Evolutionary conservation across 2,888 invertebrate genomes (phyloP), one percentile per base, ranked within the genome.

Genomic region (Lycia hirtaria): DNA sequence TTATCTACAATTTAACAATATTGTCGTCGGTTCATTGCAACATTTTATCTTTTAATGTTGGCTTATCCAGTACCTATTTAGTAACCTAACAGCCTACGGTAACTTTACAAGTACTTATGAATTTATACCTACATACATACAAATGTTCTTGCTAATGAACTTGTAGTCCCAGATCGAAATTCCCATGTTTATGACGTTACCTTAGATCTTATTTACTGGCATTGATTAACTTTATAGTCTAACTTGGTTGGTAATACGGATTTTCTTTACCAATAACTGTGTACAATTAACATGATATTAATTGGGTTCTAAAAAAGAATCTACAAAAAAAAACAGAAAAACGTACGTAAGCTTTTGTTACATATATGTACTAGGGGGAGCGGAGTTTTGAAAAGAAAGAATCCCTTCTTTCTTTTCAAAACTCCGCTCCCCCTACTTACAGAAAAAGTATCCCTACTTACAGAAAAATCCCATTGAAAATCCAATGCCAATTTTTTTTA

Each of bases 101-200:
- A 43, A 43, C 35, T 19, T 37, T 32, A 30, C 47, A 49, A 35
- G n/a, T 49, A 45, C 22, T 4, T 41, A n/a, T n/a, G 44, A 35
- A 49, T 43, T 19, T 49, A 37, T 48, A 43, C 28, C 26, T 30
- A 51, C 47, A 48, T 43, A 40, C 40, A 54, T 64, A 51, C 47
- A 48, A 47, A 40, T 35, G 51, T 64, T 56, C 59, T 59, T 55
- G 56, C 61, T 64, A 61, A 64, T 64, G 56, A 59, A 52, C 58
- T 47, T 19, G 55, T n/a, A n/a, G n/a, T 49, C 58, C 43, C 33
- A 40, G 56, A 45, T 54, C 45, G 53, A 53, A 56, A 47, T 57
- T 33, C 57, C 48, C 51, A 48, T 60, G 54, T 60, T 60, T 60
- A 60, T 55, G 51, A 47, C 41, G 47, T 47, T 48, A 35, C 47